A percentile compares a stretch with the other conserved stretches of the same genome.
Conservation (phyloP, 2,888 invertebrate species). For the Parthenolecanium corni region DNA sequence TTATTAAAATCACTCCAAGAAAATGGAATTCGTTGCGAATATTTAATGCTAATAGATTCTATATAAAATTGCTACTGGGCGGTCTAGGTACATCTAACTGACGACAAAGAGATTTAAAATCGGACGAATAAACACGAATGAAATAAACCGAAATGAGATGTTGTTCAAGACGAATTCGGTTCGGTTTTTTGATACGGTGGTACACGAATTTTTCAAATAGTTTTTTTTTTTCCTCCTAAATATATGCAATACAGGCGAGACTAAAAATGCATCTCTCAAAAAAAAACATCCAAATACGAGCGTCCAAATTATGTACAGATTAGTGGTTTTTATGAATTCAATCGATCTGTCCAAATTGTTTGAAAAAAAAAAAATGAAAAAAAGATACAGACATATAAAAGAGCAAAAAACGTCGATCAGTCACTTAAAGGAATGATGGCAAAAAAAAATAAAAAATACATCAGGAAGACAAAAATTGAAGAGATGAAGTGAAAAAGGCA, state of each 20-base stretch:
- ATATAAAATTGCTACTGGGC: constrained; percentile 14
- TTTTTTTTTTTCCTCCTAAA: constrained; percentile 4
- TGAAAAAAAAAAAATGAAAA: not conserved
- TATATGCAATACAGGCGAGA: not conserved
- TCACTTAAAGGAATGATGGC: not conserved
- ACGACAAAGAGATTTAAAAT: constrained; percentile 4
- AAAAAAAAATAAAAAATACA: not conserved
- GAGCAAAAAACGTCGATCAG: constrained; percentile 1
- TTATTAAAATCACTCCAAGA: too few species aligned
- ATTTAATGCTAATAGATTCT: constrained; percentile 9
- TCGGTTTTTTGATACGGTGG: constrained; percentile 15
- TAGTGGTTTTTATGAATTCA: constrained; percentile 26
- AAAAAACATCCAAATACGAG: constrained; percentile 2
- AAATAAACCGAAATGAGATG: not conserved
- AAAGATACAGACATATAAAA: not conserved
- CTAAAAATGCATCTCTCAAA: not conserved
- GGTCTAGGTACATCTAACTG: not conserved
- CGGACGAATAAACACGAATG: constrained; percentile 24
- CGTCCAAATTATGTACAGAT: constrained; percentile 24
- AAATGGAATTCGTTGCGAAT: not conserved
- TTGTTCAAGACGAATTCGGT: constrained; percentile 13
- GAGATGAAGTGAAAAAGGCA: too few species aligned
- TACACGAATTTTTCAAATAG: constrained; percentile 6
- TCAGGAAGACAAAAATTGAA: too few species aligned
- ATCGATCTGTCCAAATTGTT: not conserved